Conservation (phyloP, 1,140 invertebrate genomes). For the Drosophila nigrodunni region DNA sequence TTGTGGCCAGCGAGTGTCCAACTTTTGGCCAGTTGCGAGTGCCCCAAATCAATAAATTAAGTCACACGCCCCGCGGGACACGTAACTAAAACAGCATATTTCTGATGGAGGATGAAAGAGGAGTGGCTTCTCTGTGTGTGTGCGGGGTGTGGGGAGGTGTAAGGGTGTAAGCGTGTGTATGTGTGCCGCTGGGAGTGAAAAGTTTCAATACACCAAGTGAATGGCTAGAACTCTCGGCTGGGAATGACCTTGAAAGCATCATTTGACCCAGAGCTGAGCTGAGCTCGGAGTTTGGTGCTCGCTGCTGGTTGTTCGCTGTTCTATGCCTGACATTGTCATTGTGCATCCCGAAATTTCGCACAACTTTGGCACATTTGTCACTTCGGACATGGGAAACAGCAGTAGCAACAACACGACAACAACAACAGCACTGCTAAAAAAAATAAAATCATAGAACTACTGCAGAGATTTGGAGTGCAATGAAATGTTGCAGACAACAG, state of each 20-base stretch:
- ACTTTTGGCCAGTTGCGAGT: conserved; percentile 22
- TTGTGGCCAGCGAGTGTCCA: conserved; percentile 11
- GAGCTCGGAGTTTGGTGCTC: neutral
- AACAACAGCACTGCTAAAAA: conserved; percentile 16
- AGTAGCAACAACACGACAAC: neutral
- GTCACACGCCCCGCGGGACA: conserved; percentile 28
- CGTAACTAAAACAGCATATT: conserved; percentile 38
- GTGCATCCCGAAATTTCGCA: conserved; percentile 40
- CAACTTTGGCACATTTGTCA: conserved; percentile 75
- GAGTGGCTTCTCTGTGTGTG: neutral
- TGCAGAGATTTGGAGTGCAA: conserved; percentile 51
- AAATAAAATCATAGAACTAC: conserved; percentile 1
- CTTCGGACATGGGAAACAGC: conserved; percentile 30
- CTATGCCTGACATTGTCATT: conserved; percentile 31
- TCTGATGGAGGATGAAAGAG: neutral
- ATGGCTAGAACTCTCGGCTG: neutral
- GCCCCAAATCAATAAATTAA: conserved; percentile 66
- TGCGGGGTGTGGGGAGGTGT: neutral
- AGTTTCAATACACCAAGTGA: conserved; percentile 50
- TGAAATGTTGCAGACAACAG: conserved; percentile 55
- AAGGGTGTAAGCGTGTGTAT: neutral
- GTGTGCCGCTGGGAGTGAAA: conserved; percentile 51
- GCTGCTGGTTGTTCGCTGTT: neutral
- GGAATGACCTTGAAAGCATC: conserved; percentile 56
- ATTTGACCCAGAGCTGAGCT: conserved; percentile 24